Evolutionary conservation across 1,140 invertebrate genomes (phyloP), one percentile per base, ranked within the genome.

Genomic region (Zeugodacus cucurbitae): DNA sequence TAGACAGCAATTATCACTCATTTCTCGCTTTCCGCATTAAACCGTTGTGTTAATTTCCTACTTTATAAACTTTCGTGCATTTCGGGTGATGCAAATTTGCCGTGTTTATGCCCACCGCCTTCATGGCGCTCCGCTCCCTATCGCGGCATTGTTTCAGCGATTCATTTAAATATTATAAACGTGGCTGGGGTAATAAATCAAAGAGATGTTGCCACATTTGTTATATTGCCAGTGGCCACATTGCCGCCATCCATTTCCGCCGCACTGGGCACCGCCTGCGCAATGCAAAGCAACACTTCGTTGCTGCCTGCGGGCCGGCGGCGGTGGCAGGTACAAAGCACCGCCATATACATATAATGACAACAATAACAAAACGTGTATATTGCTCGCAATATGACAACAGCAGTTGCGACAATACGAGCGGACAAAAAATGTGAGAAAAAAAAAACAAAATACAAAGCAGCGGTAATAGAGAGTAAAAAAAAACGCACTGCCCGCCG

Each of bases 91-190:
- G 11, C 11, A 54, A 67, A 34, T 67, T 67, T 34, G 48, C 59
- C 59, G 59, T 62, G 22, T 62, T 62, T 62, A 54, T 54, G 59
- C 59, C 2, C 10, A 0, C 8, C 64, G 62, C n/a, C n/a, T 11
- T 22, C 64, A n/a, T 4, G 7, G 64, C 17, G 64, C 64, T 67
- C 11, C 14, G 29, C 32, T 67, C 64, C 32, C 26, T 34, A n/a
- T n/a, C n/a, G 64, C n/a, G n/a, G 26, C 64, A 32, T 67, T 67
- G 64, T 67, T 67, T 67, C 64, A 67, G 64, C 64, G 64, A 34
- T 67, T 67, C 64, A 67, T 67, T 67, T 67, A 67, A 67, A 67
- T 67, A 67, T 67, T 67, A 67, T 67, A 34, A 67, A 67, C 64
- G 64, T 29, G 64, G 64, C 64, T n/a, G 64, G 64, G 7, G 64